A percentile compares a stretch with the other conserved stretches of the same genome.
phyloP scores from a whole-genome alignment of 2,888 invertebrate species.

The Conops quadrifasciatus region DNA sequence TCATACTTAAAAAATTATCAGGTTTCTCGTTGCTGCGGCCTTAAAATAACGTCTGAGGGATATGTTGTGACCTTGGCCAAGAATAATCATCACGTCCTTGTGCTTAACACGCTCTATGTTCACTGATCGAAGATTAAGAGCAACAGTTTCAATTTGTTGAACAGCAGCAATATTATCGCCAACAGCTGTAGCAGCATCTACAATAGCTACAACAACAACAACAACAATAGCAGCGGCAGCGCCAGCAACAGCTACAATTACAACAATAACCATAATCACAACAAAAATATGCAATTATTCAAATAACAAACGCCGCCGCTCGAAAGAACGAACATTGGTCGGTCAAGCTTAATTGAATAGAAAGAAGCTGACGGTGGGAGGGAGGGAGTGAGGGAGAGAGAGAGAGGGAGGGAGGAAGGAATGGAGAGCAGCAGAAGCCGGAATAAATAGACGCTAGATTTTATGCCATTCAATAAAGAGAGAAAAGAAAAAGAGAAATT shows the following conservation, averaged over 20 bases:
- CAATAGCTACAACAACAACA: conserved; percentile 38
- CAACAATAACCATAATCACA: conserved; percentile 42
- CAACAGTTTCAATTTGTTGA: conserved; percentile 53
- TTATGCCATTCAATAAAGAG: conserved; percentile 11
- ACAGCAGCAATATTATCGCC: conserved; percentile 52
- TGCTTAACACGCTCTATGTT: conserved; percentile 93
- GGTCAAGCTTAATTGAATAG: conserved; percentile 43
- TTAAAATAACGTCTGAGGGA: conserved; percentile 96
- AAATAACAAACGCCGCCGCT: conserved; percentile 1
- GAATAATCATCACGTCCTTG: conserved; percentile 98
- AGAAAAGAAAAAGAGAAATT: conserved; percentile 35
- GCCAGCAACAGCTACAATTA: conserved; percentile 35
- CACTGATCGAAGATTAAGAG: conserved; percentile 74
- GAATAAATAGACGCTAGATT: conserved; percentile 5
- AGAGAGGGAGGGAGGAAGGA: conserved; percentile 39
- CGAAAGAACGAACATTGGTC: conserved; percentile 37
- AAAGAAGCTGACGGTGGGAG: conserved; percentile 41
- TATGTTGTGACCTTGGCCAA: conserved; percentile 96
- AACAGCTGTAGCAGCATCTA: conserved; percentile 43
- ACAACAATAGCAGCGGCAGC: conserved; percentile 34
- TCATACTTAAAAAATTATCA: conserved; percentile 58
- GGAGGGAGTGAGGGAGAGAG: conserved; percentile 18
- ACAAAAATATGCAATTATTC: conserved; percentile 21
- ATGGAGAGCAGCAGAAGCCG: not conserved
- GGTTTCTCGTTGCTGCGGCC: conserved; percentile 97